These are phyloP conservation scores for Dexiosoma caninum DNA, from an alignment of 2,888 invertebrate species.

Conservation along the genomic window DNA sequence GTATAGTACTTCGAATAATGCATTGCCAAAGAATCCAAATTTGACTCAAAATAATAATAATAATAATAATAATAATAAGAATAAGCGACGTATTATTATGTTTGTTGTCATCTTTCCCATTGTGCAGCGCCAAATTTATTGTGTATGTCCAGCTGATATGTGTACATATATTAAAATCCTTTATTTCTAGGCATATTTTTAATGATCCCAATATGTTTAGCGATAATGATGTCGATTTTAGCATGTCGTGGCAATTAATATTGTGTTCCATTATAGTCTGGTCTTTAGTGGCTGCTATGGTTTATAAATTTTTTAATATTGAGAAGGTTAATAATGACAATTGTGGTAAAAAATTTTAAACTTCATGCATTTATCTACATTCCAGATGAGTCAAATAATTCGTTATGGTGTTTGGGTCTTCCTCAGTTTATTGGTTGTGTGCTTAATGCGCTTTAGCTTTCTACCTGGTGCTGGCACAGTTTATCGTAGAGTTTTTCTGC, in stretches of 20 bases:
- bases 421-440: constrained; percentile 65
- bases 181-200: constrained; percentile 51
- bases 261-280: constrained; percentile 67
- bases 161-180: too few relatives aligned
- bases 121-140: too few relatives aligned
- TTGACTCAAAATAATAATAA: too few relatives aligned
- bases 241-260: constrained; percentile 70
- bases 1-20: too few relatives aligned
- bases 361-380: too few relatives aligned
- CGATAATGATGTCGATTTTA: constrained; percentile 33
- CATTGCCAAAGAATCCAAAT: too few relatives aligned
- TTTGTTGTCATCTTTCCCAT: too few relatives aligned
- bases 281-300: constrained; percentile 66
- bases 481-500: constrained; percentile 58
- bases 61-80: too few relatives aligned
- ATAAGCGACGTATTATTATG: too few relatives aligned
- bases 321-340: constrained; percentile 66
- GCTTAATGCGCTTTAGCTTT: constrained; percentile 69
- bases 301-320: constrained; percentile 67
- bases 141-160: not conserved
- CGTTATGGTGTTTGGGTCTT: constrained; percentile 67
- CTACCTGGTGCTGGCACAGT: constrained; percentile 68
- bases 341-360: too few relatives aligned
- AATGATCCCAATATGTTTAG: constrained; percentile 31
- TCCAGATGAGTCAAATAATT: constrained; percentile 70